Evolutionary conservation across 2,888 invertebrate species (phyloP).

Genomic region (Hypsopygia costalis): DNA sequence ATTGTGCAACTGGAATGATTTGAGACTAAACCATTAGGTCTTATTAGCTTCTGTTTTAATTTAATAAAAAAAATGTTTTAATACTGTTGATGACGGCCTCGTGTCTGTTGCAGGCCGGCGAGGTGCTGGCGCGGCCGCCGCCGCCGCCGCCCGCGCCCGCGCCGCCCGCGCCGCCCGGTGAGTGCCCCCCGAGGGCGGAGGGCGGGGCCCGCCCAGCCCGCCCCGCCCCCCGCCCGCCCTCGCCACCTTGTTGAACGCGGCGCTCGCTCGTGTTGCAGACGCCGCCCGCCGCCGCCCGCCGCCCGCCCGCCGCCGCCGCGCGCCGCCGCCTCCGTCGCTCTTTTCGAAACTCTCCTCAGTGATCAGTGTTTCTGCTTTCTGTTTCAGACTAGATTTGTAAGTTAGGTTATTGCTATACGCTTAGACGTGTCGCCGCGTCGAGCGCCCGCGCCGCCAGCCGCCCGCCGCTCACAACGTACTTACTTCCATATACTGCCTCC

Average conservation of each 20-base stretch:
- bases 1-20: too few relatives aligned
- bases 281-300: conserved; percentile 52
- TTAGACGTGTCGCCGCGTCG: conserved; percentile 33
- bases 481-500: conserved; percentile 50
- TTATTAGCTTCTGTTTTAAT: too few relatives aligned
- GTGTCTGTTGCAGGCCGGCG: conserved; percentile 86
- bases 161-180: conserved; percentile 69
- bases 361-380: conserved; percentile 76
- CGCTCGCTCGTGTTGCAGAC: conserved; percentile 49
- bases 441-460: conserved; percentile 36
- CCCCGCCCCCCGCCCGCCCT: conserved; percentile 72
- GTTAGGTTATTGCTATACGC: conserved; percentile 63
- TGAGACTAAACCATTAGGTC: too few relatives aligned
- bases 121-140: conserved; percentile 59
- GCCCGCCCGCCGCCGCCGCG: conserved; percentile 85
- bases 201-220: conserved; percentile 46
- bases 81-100: too few relatives aligned
- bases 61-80: too few relatives aligned
- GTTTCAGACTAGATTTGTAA: conserved; percentile 75
- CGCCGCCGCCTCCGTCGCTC: conserved; percentile 90
- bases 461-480: conserved; percentile 54
- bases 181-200: conserved; percentile 57
- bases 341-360: conserved; percentile 37
- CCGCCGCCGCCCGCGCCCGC: conserved; percentile 45
- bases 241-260: conserved; percentile 64